Evolutionary conservation across 1,140 invertebrate species (phyloP).

Genomic region (Pseudomyrmex gracilis): DNA sequence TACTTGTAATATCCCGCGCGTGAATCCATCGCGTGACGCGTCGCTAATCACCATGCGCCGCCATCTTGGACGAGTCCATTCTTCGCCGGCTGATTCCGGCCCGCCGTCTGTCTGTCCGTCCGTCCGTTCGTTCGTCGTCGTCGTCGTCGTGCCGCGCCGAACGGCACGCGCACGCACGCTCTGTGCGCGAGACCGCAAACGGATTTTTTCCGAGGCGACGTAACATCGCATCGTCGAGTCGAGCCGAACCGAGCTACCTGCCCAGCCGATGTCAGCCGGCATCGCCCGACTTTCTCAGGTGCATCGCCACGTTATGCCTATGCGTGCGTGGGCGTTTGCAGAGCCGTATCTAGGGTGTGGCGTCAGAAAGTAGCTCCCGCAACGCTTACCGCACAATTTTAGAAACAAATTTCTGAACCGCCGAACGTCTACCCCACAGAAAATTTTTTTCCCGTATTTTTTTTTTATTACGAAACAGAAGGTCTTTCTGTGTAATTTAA

Average conservation of each 20-base stretch:
- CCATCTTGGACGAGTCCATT: constrained; percentile 84
- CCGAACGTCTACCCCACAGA: neutral
- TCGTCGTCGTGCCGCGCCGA: neutral
- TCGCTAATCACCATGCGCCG: constrained; percentile 69
- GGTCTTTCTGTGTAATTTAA: neutral
- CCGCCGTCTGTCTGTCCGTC: neutral
- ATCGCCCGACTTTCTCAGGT: constrained; percentile 54
- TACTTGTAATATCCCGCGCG: neutral
- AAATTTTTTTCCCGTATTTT: neutral
- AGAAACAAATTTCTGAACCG: neutral
- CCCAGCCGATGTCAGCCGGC: constrained; percentile 30
- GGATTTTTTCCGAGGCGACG: neutral
- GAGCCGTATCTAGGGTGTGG: constrained; percentile 52
- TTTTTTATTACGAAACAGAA: neutral
- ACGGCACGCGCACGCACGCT: constrained; percentile 1
- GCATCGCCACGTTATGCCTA: constrained; percentile 71
- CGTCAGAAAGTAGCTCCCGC: neutral
- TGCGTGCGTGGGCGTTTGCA: constrained; percentile 63
- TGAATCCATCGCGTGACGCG: constrained; percentile 11
- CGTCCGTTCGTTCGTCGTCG: too few species aligned
- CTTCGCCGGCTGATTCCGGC: constrained; percentile 61
- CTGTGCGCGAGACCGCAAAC: neutral
- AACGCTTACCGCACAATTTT: neutral
- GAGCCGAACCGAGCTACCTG: constrained; percentile 11
- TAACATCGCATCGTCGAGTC: neutral